phyloP scores from a whole-genome alignment of 1,140 invertebrate genomes.

The Globodera ellingtonae region DNA sequence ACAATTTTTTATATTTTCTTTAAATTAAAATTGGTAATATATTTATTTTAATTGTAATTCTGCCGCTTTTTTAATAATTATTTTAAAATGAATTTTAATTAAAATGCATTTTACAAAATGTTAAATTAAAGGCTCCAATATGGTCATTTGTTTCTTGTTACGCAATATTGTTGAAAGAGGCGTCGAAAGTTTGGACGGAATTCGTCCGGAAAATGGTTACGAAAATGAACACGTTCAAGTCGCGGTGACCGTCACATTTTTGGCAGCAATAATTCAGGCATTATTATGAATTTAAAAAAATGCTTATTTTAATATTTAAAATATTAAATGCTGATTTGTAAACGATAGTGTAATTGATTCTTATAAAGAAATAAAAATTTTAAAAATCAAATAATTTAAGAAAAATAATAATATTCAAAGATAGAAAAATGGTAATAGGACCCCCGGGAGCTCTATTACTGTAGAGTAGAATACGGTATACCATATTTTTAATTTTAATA shows the following conservation, averaged over 20 bases:
- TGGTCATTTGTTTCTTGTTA: slow-evolving; percentile 51
- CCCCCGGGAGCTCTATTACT: no score
- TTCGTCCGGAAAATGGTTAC: slow-evolving; percentile 20
- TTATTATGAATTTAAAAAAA: slow-evolving; percentile 4
- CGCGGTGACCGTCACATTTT: slow-evolving; percentile 35
- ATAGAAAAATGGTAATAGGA: no score
- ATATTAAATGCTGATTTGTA: no score
- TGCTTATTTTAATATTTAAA: not conserved
- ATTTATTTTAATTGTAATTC: no score
- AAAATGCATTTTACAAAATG: not conserved
- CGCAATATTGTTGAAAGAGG: slow-evolving; percentile 43
- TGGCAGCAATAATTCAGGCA: slow-evolving; percentile 44
- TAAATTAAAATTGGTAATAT: no score
- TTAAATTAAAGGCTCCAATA: slow-evolving; percentile 38
- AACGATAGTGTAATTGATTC: not conserved
- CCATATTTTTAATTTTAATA: no score
- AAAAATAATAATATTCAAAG: no score
- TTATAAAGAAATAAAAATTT: slow-evolving; percentile 18
- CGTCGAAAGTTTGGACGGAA: slow-evolving; percentile 16
- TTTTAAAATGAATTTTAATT: no score
- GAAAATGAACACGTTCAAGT: slow-evolving; percentile 10
- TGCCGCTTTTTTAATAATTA: no score
- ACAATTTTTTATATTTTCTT: no score
- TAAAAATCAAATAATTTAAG: no score
- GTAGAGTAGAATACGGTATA: no score